These are phyloP conservation scores for Micromys minutus DNA, from an alignment of 2,113 vertebrate species.

Conservation along the genomic window DNA sequence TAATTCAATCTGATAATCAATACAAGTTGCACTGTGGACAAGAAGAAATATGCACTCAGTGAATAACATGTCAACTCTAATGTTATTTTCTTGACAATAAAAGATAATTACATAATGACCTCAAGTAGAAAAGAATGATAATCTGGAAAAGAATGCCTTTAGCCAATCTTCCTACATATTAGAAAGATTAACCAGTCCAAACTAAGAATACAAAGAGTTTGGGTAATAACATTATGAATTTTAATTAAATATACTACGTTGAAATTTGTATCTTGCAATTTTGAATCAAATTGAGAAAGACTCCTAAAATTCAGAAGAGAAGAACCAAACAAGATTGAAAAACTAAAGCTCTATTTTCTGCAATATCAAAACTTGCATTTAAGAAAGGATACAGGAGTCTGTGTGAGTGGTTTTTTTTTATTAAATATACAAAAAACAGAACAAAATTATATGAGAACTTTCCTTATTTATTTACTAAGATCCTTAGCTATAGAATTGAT, in stretches of 20 bases:
- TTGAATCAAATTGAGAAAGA: neutral
- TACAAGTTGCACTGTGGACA: neutral
- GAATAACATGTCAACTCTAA: neutral
- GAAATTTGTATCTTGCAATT: neutral
- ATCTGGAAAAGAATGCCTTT: neutral
- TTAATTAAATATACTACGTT: conserved; percentile 35
- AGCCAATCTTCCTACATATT: neutral
- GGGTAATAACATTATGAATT: neutral
- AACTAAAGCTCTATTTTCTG: neutral
- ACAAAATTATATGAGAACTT: neutral
- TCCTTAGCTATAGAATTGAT: neutral
- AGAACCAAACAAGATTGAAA: neutral
- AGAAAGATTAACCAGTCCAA: neutral
- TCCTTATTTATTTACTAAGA: neutral
- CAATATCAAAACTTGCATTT: neutral
- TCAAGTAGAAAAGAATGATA: neutral
- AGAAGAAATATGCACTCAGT: neutral
- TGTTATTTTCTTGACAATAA: neutral
- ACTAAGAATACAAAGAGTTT: neutral
- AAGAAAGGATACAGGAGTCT: neutral
- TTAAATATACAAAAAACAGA: neutral
- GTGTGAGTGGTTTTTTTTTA: neutral
- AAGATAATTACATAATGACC: neutral
- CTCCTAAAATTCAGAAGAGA: neutral
- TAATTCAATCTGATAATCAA: conserved; percentile 10